Evolutionary conservation across 2,113 vertebrate species (phyloP), one percentile per base, ranked within the genome.

Genomic region (Tylochromis polylepis): DNA sequence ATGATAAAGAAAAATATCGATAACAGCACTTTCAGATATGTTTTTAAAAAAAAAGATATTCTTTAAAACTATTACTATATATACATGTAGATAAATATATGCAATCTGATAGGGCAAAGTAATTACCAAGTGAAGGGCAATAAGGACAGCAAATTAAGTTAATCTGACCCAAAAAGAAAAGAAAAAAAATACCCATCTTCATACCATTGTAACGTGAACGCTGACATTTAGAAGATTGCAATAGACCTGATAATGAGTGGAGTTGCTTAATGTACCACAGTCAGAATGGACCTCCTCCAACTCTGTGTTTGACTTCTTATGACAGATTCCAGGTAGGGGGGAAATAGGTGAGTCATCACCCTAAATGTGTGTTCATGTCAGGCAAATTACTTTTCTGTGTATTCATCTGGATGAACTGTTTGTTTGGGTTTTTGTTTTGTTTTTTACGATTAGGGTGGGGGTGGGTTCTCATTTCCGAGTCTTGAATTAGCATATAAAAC

Each of bases 401-500:
- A 11, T 82, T 87, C 85, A 62, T 87, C 24, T 55, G 79, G 57
- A 70, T 83, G 80, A 82, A 80, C 46, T 81, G 36, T 65, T 81
- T 91, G 10, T 83, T 79, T 82, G 34, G 2, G 1, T 1, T 22
- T 41, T 70, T 20, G 5, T 11, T 49, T 15, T 16, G 11, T 55
- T 22, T 55, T 81, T 49, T 9, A n/a, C 16, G 5, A 29, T 29
- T 8, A 18, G 43, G 70, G 43, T 29, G 70, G 70, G 4, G 46
- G 46, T n/a, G 72, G 18, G 11, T 11, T 46, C 43, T 85, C 14
- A 14, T 31, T 77, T 14, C 46, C 4, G 1, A 4, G 14, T 34
- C 56, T 46, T 60, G 70, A 67, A 91, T 93, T 92, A 83, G 65
- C 78, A 89, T 82, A 55, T 12, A 84, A 82, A 93, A 93, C 27